Conservation (phyloP, 2,888 invertebrate species). For the Caenorhabditis japonica region DNA sequence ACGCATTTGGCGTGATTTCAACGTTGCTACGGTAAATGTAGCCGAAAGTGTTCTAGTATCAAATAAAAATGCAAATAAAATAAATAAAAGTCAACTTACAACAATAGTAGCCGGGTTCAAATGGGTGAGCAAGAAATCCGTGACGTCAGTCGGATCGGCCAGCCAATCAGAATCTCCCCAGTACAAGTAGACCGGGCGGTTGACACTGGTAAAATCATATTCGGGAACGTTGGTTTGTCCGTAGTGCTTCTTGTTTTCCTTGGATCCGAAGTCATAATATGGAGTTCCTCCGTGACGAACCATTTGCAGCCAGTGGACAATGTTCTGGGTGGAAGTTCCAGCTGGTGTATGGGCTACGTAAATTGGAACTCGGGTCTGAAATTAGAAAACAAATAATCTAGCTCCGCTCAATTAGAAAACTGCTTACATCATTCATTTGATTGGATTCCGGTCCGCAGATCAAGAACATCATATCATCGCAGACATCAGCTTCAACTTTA, state of each 20-base stretch:
- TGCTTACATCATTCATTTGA: slow-evolving; percentile 70
- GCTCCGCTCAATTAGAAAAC: background rate
- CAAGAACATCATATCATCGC: slow-evolving; percentile 85
- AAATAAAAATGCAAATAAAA: no score
- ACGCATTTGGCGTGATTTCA: no score
- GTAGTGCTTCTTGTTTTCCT: slow-evolving; percentile 61
- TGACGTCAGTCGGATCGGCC: slow-evolving; percentile 64
- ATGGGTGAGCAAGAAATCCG: slow-evolving; percentile 42
- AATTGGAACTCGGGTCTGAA: slow-evolving; percentile 79
- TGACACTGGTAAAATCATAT: slow-evolving; percentile 64
- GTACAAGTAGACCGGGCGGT: slow-evolving; percentile 62
- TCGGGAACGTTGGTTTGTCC: slow-evolving; percentile 59
- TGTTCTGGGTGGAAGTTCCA: slow-evolving; percentile 79
- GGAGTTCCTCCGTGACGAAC: slow-evolving; percentile 57
- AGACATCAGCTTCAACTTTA: slow-evolving; percentile 79
- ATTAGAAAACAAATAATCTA: background rate
- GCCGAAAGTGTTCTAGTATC: no score
- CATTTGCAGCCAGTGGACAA: slow-evolving; percentile 79
- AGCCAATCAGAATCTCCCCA: slow-evolving; percentile 69
- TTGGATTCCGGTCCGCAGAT: slow-evolving; percentile 82
- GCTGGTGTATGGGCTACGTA: slow-evolving; percentile 78
- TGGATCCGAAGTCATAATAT: slow-evolving; percentile 60
- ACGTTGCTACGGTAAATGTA: no score
- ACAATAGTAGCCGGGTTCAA: slow-evolving; percentile 37
- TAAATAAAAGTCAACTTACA: no score